Conservation (phyloP, 2,888 invertebrate genomes). For the Embidobia sp. region DNA sequence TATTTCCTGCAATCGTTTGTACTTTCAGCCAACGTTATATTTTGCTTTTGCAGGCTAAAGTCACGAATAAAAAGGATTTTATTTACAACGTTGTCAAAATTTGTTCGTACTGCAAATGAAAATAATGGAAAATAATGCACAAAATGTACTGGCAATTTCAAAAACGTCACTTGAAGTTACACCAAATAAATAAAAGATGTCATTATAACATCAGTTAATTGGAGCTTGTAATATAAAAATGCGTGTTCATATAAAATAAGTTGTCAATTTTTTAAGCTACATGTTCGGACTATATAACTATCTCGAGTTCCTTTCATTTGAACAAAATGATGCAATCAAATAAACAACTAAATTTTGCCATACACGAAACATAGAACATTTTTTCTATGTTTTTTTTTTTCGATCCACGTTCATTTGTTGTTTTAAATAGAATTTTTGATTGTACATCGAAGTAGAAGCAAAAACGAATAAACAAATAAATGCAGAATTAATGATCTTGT, state of each 20-base stretch:
- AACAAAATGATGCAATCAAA: constrained; percentile 18
- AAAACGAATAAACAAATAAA: neutral
- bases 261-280: neutral
- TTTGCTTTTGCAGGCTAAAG: neutral
- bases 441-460: neutral
- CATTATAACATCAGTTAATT: neutral
- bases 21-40: constrained; percentile 3
- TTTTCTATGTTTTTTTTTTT: constrained; percentile 1
- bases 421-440: constrained; percentile 12
- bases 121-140: constrained; percentile 8
- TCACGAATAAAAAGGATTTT: neutral
- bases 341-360: constrained; percentile 18
- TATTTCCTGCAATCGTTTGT: constrained; percentile 20
- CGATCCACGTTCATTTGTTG: constrained; percentile 2
- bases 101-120: neutral
- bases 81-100: neutral
- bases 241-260: neutral
- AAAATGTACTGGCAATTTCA: neutral
- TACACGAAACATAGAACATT: neutral
- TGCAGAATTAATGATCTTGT: neutral
- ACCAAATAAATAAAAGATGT: neutral
- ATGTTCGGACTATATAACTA: constrained; percentile 2
- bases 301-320: constrained; percentile 12
- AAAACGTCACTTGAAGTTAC: neutral
- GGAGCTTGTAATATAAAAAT: neutral